Base-by-base conservation (phyloP, 2,113 vertebrate genomes). In the Menidia beryllina region DNA sequence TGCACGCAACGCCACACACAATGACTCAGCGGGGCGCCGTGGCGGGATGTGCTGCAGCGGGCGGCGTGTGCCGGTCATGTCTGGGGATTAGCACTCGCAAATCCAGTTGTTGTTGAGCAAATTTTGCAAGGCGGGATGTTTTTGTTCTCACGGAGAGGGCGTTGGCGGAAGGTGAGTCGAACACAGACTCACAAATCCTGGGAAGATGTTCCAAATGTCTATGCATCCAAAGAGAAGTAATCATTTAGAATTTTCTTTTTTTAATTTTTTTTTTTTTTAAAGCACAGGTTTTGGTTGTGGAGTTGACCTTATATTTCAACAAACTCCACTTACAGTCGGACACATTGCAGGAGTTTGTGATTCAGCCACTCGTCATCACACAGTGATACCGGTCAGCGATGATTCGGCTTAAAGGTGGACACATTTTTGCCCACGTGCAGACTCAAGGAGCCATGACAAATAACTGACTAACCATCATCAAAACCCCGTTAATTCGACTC, bases 1-100 rank as follows among this genome's bases (percentile, higher is more conserved):
- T n/a, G n/a, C 68, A 48, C 62, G 41, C 69, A 38, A 53, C 19
- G 39, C 43, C 45, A 64, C 47, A 47, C 34, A 49, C 27, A 17
- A 3, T 85, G 82, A 82, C 47, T 83, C 70, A 80, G 79, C 57
- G 2, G 41, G 60, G 49, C n/a, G 25, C 17, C 45, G 60, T 24
- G 21, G 58, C 63, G 69, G 24, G 24, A 23, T 24, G 47, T 34
- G 36, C 62, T 54, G 27, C 5, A 30, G 50, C 45, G 23, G 43
- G 25, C 27, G 25, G 8, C 26, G 14, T 53, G 20, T 17, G 59
- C 10, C 24, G 43, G 63, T 54, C 63, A 54, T 41, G 51, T 23
- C 19, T 4, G 17, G 20, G 39, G 12, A 53, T 50, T 21, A 58
- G 38, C 39, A 50, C 9, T 26, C 39, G 17, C 24, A 52, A 56